Evolutionary conservation across 2,113 vertebrate genomes (phyloP), one percentile per base, ranked within the genome.

Genomic region (Actinemys pallida): DNA sequence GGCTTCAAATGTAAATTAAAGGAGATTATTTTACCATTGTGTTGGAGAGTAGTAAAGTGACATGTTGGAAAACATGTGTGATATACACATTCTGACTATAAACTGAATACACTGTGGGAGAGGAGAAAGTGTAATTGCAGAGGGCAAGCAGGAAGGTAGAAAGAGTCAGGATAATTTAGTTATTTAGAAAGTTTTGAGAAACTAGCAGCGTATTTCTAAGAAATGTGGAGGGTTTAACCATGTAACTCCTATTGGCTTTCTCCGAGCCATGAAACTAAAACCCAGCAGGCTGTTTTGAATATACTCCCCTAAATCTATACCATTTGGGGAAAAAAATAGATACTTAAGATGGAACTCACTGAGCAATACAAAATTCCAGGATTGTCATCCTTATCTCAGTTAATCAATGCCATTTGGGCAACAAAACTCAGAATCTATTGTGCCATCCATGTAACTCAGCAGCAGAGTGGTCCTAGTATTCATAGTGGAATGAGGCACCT

Each of bases 311-410:
- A 96, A 95, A 94, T 13, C 47, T 27, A 83, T 47, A 53, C 42
- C 80, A 72, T 84, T 93, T 88, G 81, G 72, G 59, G 35, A 80
- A 49, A 93, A 39, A 93, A 93, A 91, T 35, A 50, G 95, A 96
- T 93, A 93, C 75, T 54, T 81, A 56, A 96, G 93, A 94, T 84
- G 69, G 93, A 90, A 90, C 95, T 96, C 94, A 86, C n/a, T 75
- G 47, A 56, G 20, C 50, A 92, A 90, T 62, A 80, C 49, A 83
- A 91, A 96, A 93, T 93, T 85, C 90, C 54, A 94, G 17, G 92
- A 19, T 93, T 88, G 90, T 89, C 90, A 90, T 89, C 78, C 92
- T 96, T 95, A 94, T 89, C 59, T 47, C 42, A 78, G 65, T 57
- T 53, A 83, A 90, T 75, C 91, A 3, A 78, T 78, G 35, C 65